Evolutionary conservation across 2,888 invertebrate genomes (phyloP).

Genomic region (Volucella zonaria): DNA sequence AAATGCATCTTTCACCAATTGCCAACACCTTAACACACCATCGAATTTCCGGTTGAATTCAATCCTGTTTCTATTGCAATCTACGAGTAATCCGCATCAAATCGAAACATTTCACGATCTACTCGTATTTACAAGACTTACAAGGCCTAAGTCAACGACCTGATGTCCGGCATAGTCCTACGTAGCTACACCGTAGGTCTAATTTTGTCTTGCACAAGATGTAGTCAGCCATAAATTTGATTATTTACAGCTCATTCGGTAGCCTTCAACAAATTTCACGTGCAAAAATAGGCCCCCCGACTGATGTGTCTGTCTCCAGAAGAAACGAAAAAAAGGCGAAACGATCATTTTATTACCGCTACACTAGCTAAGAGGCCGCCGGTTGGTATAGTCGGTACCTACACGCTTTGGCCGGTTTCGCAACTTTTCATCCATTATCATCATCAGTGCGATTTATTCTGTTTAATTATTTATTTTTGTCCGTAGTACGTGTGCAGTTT

Average conservation of each 20-base stretch:
- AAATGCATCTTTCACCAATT: no score
- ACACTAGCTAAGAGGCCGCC: background rate
- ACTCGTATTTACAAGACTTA: no score
- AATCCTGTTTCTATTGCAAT: no score
- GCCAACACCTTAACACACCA: no score
- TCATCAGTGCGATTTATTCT: background rate
- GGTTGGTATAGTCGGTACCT: background rate
- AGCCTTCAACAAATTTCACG: constrained; percentile 38
- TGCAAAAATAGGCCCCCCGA: constrained; percentile 44
- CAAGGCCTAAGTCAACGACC: no score
- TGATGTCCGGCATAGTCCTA: no score
- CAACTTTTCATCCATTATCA: constrained; percentile 22
- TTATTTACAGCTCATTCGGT: constrained; percentile 43
- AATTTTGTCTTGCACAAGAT: no score
- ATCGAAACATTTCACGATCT: no score
- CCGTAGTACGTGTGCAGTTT: constrained; percentile 27
- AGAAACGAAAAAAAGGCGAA: background rate
- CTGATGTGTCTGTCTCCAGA: constrained; percentile 17
- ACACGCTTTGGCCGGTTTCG: background rate
- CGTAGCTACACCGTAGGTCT: no score
- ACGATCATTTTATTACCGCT: constrained; percentile 14
- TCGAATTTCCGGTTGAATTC: no score
- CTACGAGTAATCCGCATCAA: no score
- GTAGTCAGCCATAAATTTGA: constrained; percentile 3
- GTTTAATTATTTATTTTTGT: constrained; percentile 29